Evolutionary conservation across 2,888 invertebrate genomes (phyloP).

Genomic region (Dascillus cervinus): DNA sequence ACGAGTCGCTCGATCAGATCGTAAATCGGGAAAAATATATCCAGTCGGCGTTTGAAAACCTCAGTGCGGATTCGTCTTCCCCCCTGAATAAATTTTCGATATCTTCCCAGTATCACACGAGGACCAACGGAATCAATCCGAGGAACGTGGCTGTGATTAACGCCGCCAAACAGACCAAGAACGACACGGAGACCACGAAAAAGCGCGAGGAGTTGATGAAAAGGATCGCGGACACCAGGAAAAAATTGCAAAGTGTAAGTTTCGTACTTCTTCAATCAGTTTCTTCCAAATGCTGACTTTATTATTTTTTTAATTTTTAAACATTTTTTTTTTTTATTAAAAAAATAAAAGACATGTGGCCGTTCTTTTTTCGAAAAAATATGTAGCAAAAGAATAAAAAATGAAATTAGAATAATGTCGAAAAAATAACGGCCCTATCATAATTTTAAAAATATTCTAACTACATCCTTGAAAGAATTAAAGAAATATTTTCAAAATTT

Average conservation of each 20-base stretch:
- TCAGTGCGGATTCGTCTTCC: conserved; percentile 50
- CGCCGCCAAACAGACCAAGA: conserved; percentile 48
- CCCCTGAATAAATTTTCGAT: conserved; percentile 53
- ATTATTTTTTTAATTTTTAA: too few relatives aligned
- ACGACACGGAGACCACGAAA: conserved; percentile 56
- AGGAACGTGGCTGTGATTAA: conserved; percentile 48
- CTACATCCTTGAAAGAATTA: too few relatives aligned
- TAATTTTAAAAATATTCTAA: too few relatives aligned
- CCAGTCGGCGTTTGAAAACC: conserved; percentile 62
- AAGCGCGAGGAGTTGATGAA: conserved; percentile 73
- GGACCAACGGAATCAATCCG: conserved; percentile 29
- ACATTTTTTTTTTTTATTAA: too few relatives aligned
- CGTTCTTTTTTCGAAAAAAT: too few relatives aligned
- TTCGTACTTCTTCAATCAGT: too few relatives aligned
- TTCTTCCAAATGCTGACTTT: too few relatives aligned
- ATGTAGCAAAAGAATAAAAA: too few relatives aligned
- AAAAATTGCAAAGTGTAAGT: conserved; percentile 81
- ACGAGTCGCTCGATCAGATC: conserved; percentile 55
- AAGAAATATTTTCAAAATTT: too few relatives aligned
- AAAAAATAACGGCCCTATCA: too few relatives aligned
- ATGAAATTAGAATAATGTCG: too few relatives aligned
- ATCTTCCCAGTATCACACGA: conserved; percentile 50
- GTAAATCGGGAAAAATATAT: conserved; percentile 54
- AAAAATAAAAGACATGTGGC: too few relatives aligned
- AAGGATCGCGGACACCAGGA: conserved; percentile 75